These are phyloP conservation scores for Cerastoderma edule DNA, from an alignment of 2,888 invertebrate species.

Conservation along the genomic window DNA sequence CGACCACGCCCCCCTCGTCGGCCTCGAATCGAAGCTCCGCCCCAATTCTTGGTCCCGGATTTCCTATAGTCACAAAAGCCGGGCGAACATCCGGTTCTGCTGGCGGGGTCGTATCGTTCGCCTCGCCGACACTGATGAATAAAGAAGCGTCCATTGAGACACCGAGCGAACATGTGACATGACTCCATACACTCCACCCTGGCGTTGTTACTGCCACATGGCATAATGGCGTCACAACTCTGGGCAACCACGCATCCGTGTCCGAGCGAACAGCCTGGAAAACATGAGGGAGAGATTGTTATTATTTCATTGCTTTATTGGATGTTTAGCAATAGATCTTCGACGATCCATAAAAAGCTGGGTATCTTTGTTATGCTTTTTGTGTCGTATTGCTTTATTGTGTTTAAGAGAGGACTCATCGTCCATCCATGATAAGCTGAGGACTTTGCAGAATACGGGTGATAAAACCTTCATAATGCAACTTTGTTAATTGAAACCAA, in stretches of 20 bases:
- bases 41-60: constrained; percentile 28
- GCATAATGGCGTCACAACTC: constrained; percentile 36
- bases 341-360: too few relatives aligned
- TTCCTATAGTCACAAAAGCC: constrained; percentile 42
- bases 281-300: background rate
- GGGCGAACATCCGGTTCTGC: constrained; percentile 33
- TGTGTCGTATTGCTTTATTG: too few relatives aligned
- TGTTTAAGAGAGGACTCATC: too few relatives aligned
- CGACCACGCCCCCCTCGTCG: background rate
- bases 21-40: background rate
- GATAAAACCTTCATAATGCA: too few relatives aligned
- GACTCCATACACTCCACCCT: constrained; percentile 32
- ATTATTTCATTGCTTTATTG: background rate
- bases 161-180: constrained; percentile 56
- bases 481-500: too few relatives aligned
- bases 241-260: constrained; percentile 47
- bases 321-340: too few relatives aligned
- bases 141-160: constrained; percentile 46
- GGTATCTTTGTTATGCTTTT: too few relatives aligned
- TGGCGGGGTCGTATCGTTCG: constrained; percentile 25
- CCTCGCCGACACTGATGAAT: constrained; percentile 54
- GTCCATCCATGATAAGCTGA: too few relatives aligned
- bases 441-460: too few relatives aligned
- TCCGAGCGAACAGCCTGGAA: constrained; percentile 59
- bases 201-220: constrained; percentile 29